Percentiles rank a stretch among this genome's conserved stretches.
Evolutionary conservation across 2,888 invertebrate genomes (phyloP).

Genomic region (Ophion ellenae): DNA sequence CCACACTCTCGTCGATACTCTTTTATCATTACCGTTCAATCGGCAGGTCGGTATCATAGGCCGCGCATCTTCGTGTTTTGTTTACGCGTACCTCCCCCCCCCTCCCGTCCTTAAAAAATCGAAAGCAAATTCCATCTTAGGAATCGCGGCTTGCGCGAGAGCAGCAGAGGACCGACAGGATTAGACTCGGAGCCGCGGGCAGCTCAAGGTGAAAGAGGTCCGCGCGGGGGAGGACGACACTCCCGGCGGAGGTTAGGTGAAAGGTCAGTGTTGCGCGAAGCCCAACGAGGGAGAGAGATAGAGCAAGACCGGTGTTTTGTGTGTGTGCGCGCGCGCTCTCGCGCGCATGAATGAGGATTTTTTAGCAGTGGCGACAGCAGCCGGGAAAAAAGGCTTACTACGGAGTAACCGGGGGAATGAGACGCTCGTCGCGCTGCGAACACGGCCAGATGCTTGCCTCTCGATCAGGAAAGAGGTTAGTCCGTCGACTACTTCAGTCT

Average conservation of each 20-base stretch:
- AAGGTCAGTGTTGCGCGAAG: conserved; percentile 37
- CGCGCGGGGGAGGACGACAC: not conserved
- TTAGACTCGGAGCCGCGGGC: conserved; percentile 2
- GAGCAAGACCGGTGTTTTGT: not conserved
- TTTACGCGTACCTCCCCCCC: not conserved
- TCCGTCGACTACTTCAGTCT: conserved; percentile 35
- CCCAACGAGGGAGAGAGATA: conserved; percentile 26
- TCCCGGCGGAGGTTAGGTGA: conserved; percentile 12
- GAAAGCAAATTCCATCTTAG: no score
- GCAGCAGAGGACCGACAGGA: not conserved
- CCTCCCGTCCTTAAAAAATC: not conserved
- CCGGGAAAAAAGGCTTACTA: conserved; percentile 1
- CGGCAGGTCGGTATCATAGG: not conserved
- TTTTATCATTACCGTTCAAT: not conserved
- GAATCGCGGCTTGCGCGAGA: not conserved
- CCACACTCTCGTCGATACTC: not conserved
- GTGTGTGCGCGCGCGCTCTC: not conserved
- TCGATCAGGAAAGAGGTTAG: conserved; percentile 71
- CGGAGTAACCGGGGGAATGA: conserved; percentile 64
- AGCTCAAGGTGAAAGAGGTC: conserved; percentile 33
- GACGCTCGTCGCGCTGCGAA: conserved; percentile 67
- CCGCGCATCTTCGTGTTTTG: not conserved
- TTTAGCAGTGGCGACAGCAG: conserved; percentile 16
- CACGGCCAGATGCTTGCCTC: conserved; percentile 71
- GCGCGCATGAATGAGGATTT: conserved; percentile 70